phyloP scores from a whole-genome alignment of 2,113 vertebrate species.

The Hydrochoerus hydrochaeris region DNA sequence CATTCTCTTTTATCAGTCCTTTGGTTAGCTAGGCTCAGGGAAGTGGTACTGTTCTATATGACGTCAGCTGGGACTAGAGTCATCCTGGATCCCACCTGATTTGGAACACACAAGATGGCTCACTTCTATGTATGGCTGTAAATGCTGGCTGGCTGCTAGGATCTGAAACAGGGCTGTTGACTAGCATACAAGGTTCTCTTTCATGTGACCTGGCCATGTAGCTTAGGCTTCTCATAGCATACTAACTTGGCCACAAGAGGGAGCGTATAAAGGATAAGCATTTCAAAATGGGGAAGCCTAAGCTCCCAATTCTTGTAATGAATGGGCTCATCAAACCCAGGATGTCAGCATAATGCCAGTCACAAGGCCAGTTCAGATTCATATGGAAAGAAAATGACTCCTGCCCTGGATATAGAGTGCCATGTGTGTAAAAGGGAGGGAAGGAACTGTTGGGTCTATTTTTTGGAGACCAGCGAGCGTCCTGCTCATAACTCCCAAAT shows the following conservation, averaged over 20 bases:
- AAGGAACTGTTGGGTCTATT: background rate
- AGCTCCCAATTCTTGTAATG: background rate
- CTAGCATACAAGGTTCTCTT: background rate
- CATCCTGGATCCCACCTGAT: background rate
- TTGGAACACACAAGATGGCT: constrained; percentile 7
- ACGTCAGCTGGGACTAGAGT: background rate
- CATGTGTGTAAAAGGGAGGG: background rate
- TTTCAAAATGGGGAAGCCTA: background rate
- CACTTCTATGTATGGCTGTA: background rate
- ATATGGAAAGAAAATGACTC: background rate
- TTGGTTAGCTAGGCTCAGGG: background rate
- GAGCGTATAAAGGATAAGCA: background rate
- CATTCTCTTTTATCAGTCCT: constrained; percentile 6
- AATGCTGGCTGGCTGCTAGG: background rate
- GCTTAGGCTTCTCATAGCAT: background rate
- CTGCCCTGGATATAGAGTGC: background rate
- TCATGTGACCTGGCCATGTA: background rate
- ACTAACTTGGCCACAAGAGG: background rate
- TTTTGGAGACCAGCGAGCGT: background rate
- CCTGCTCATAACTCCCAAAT: background rate
- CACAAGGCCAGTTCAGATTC: constrained; percentile 40
- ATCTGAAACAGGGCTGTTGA: background rate
- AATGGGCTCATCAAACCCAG: background rate
- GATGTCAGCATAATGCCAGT: background rate
- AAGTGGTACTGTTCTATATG: background rate